Conservation (phyloP, 2,888 invertebrate species). For the Scrobipalpa costella region DNA sequence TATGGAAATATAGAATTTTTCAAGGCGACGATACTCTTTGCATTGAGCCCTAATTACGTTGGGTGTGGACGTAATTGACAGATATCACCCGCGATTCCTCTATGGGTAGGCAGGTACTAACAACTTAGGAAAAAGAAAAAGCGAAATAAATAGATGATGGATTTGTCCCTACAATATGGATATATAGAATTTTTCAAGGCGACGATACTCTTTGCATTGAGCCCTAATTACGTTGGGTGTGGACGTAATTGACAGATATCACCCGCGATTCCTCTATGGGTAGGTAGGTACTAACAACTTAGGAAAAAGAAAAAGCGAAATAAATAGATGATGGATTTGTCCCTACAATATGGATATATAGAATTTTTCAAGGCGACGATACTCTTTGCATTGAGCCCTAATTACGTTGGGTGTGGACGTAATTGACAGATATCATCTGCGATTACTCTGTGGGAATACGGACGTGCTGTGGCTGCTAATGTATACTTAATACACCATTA, state of each 20-base stretch:
- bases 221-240: too few species aligned
- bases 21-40: too few species aligned
- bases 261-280: too few species aligned
- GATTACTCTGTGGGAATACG: conserved; percentile 18
- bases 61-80: too few species aligned
- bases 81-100: too few species aligned
- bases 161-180: neutral
- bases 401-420: neutral
- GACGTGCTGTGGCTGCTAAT: conserved; percentile 9
- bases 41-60: too few species aligned
- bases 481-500: neutral
- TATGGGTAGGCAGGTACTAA: too few species aligned
- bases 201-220: neutral
- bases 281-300: too few species aligned
- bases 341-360: neutral
- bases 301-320: too few species aligned
- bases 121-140: too few species aligned
- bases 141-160: neutral
- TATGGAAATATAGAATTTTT: too few species aligned
- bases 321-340: neutral
- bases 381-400: neutral
- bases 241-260: too few species aligned
- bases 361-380: neutral
- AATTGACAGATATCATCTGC: conserved; percentile 9
- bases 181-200: neutral